Percentiles rank a stretch among this genome's conserved stretches.
These are phyloP conservation scores for Micoletzkya japonica DNA, from an alignment of 2,888 invertebrate species.

Conservation along the genomic window DNA sequence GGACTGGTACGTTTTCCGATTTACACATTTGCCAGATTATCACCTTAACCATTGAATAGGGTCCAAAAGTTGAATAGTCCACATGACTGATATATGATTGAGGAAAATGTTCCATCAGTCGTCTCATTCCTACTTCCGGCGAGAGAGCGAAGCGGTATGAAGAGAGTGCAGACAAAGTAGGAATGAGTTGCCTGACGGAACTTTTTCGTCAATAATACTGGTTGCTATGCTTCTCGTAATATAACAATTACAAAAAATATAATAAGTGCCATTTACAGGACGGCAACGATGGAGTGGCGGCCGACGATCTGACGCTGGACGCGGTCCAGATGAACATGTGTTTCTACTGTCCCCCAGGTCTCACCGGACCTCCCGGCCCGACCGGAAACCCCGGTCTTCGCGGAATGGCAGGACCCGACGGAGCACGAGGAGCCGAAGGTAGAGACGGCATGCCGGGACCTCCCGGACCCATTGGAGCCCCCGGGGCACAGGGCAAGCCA, in stretches of 20 bases:
- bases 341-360: conserved; percentile 28
- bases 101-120: too few relatives aligned
- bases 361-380: conserved; percentile 11
- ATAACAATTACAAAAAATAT: not conserved
- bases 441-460: conserved; percentile 4
- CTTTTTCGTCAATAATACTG: too few relatives aligned
- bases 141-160: too few relatives aligned
- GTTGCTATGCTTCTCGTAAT: too few relatives aligned
- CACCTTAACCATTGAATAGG: too few relatives aligned
- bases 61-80: too few relatives aligned
- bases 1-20: not conserved
- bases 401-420: conserved; percentile 20
- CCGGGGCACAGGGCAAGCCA: not conserved
- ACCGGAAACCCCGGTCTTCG: conserved; percentile 12
- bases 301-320: conserved; percentile 21
- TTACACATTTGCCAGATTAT: too few relatives aligned
- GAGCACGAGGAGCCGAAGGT: conserved; percentile 15
- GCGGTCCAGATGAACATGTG: conserved; percentile 21
- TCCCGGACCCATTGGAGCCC: not conserved
- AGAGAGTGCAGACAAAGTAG: too few relatives aligned
- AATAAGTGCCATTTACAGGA: not conserved
- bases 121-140: too few relatives aligned
- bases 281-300: conserved; percentile 10
- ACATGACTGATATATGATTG: too few relatives aligned
- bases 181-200: too few relatives aligned